Base-by-base conservation (phyloP, 2,113 vertebrate genomes). In the Microtus oregoni region DNA sequence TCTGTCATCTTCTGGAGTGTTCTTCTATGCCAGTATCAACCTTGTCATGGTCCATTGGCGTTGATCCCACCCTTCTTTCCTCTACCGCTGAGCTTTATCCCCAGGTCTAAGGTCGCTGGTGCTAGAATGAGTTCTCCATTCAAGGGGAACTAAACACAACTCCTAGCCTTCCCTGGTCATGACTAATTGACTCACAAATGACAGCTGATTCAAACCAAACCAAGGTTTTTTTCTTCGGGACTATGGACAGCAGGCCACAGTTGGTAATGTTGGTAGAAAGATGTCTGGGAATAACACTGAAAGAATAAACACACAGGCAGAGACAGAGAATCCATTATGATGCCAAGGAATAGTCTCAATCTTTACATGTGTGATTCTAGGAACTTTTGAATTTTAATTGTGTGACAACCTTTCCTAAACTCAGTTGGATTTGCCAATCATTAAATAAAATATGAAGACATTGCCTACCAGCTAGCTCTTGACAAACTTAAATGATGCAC, bases 391-490 rank as follows among this genome's bases (percentile, higher is more conserved):
- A 17, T 44, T n/a, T 82, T 14, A 24, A 7, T 35, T 44, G 0
- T 52, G 10, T 44, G 38, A 41, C 47, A 90, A 4, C 35, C 90
- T 96, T 96, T 83, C 47, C 15, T 86, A 19, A 7, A 4, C 81
- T 61, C 89, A 89, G 32, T 87, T 86, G 5, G 35, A 38, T 81
- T 35, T 79, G 50, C 50, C 77, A 75, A 82, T 89, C 93, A 58
- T 82, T 88, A 90, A 73, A 92, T 79, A 85, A 93, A 87, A 81
- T 79, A 72, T 52, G 38, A 70, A 90, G 55, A 63, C 41, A 30
- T 91, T 44, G 38, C 30, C 67, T 90, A 92, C 47, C 58, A 77
- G 17, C 75, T 93, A 75, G 22, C 76, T 93, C 50, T 72, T 26
- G 4, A 72, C 63, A 79, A 92, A 30, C 1, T 83, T 26, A 92